These are phyloP conservation scores for Mastigias papua DNA, from an alignment of 30 jellyfish, hydroid and myxozoan species.

Conservation along the genomic window DNA sequence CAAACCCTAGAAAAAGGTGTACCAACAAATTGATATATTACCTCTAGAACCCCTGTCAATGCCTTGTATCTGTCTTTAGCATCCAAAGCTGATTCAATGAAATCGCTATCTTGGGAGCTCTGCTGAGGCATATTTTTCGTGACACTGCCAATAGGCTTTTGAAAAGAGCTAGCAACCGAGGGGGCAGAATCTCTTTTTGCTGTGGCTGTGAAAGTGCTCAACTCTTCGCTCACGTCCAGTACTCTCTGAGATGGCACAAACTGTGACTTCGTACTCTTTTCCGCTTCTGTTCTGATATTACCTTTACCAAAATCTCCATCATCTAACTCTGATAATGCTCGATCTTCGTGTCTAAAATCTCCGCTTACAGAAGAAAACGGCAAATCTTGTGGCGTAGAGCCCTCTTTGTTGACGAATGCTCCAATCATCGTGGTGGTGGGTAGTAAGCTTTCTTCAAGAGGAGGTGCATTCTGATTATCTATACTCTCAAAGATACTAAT, in stretches of 20 bases:
- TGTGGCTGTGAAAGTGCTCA: neutral
- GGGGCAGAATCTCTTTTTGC: neutral
- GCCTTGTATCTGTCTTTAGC: conserved; percentile 72
- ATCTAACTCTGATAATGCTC: neutral
- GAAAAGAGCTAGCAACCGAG: neutral
- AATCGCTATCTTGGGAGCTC: conserved; percentile 10
- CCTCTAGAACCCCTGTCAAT: conserved; percentile 71
- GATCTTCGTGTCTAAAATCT: no score
- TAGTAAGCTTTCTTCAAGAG: neutral
- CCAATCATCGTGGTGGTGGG: neutral
- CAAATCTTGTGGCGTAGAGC: neutral
- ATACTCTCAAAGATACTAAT: neutral
- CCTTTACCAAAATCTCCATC: neutral
- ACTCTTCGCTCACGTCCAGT: neutral
- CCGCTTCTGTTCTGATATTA: neutral
- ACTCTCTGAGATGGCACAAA: neutral
- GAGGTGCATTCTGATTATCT: neutral
- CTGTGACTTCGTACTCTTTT: neutral
- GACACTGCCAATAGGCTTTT: neutral
- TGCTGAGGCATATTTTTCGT: neutral
- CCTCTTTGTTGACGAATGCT: neutral
- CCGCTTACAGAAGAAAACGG: neutral
- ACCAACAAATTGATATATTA: neutral
- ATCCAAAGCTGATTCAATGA: conserved; percentile 41
- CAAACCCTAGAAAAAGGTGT: neutral